phyloP scores from a whole-genome alignment of 1,140 invertebrate species.

The Bombus balteatus region DNA sequence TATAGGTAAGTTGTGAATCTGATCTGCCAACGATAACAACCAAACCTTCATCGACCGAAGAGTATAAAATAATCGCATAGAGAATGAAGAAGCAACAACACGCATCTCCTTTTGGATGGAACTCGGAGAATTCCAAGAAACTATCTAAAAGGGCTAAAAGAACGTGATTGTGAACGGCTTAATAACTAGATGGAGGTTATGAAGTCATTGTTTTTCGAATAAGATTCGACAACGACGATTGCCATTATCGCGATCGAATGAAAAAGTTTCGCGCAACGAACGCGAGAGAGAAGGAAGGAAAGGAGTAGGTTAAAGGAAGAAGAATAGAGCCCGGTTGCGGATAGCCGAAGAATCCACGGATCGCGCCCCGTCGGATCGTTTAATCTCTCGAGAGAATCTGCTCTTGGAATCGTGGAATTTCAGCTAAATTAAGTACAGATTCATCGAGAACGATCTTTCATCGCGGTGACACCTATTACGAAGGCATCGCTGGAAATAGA shows the following conservation, averaged over 20 bases:
- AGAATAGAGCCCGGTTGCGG: background rate
- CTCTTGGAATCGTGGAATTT: constrained; percentile 11
- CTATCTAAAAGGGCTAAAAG: background rate
- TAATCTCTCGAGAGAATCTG: constrained; percentile 11
- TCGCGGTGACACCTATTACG: constrained; percentile 25
- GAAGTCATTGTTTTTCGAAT: constrained; percentile 29
- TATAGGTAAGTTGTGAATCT: rapidly evolving
- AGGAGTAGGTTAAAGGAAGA: background rate
- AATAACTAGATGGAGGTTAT: constrained; percentile 34
- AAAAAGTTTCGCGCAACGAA: constrained; percentile 8
- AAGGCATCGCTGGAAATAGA: background rate
- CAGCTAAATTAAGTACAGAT: constrained; percentile 36
- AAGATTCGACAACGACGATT: constrained; percentile 9
- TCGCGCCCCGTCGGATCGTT: background rate
- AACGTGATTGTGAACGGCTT: constrained; percentile 18
- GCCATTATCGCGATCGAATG: background rate
- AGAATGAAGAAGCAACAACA: too few relatives aligned
- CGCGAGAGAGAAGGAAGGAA: background rate
- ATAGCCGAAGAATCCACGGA: constrained; percentile 19
- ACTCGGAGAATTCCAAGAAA: background rate
- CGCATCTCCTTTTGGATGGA: background rate
- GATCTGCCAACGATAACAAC: too few relatives aligned
- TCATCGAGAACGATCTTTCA: constrained; percentile 30
- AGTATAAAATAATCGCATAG: too few relatives aligned
- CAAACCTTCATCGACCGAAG: too few relatives aligned